Percentiles rank a stretch among this genome's conserved stretches.
These are phyloP conservation scores for Poeciliopsis prolifica DNA, from an alignment of 2,113 vertebrate species.

Conservation along the genomic window DNA sequence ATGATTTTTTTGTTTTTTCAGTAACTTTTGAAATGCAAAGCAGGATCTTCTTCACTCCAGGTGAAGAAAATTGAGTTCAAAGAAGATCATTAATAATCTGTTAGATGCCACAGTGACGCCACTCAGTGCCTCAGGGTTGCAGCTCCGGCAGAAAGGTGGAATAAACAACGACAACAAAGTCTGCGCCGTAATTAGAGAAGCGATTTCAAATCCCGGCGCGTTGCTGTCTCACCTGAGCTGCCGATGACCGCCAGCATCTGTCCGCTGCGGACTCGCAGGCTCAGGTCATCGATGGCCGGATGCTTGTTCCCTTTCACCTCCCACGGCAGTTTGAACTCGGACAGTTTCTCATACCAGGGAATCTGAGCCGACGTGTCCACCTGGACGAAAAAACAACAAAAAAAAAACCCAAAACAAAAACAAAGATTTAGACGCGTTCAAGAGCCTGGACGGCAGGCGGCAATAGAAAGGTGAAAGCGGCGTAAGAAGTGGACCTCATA, in stretches of 20 bases:
- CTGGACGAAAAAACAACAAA: slow-evolving; percentile 60
- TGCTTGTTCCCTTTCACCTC: slow-evolving; percentile 76
- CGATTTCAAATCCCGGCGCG: neutral
- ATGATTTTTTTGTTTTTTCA: neutral
- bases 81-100: neutral
- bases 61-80: neutral
- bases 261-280: slow-evolving; percentile 88
- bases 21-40: neutral
- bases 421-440: neutral
- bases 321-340: slow-evolving; percentile 90
- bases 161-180: no score
- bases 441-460: neutral
- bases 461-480: neutral
- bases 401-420: neutral
- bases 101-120: no score
- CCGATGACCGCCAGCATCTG: slow-evolving; percentile 97
- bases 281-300: slow-evolving; percentile 86
- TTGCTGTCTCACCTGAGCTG: slow-evolving; percentile 85
- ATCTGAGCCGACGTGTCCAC: slow-evolving; percentile 88
- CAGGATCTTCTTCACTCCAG: neutral
- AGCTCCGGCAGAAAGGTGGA: neutral
- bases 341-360: slow-evolving; percentile 91
- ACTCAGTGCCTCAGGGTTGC: neutral
- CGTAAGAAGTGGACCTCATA: slow-evolving; percentile 85
- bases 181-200: neutral